A percentile compares a stretch with the other conserved stretches of the same genome.
phyloP scores from a whole-genome alignment of 1,140 invertebrate species.

The Oedothorax gibbosus region DNA sequence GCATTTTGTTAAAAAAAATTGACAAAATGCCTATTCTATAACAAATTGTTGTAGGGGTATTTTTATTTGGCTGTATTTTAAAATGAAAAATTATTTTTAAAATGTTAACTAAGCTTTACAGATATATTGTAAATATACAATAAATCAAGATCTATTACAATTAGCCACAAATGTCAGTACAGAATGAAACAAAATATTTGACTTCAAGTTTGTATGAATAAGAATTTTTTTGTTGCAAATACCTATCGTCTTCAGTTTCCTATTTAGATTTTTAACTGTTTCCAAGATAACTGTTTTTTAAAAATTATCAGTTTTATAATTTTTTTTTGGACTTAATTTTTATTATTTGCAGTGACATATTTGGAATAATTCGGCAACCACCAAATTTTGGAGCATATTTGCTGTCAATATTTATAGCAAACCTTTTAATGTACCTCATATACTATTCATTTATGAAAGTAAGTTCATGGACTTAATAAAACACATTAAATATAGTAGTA shows the following conservation, averaged over 20 bases:
- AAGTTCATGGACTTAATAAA: not conserved
- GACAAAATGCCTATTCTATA: not conserved
- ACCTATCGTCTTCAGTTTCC: not conserved
- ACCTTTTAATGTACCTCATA: constrained; percentile 45
- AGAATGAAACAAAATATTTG: too few relatives aligned
- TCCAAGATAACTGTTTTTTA: not conserved
- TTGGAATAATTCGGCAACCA: constrained; percentile 32
- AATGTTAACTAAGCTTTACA: too few relatives aligned
- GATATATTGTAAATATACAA: too few relatives aligned
- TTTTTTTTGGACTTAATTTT: not conserved
- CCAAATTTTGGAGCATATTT: constrained; percentile 45
- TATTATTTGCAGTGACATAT: constrained; percentile 29
- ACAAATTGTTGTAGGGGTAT: too few relatives aligned
- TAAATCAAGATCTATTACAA: too few relatives aligned
- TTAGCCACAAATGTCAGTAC: too few relatives aligned
- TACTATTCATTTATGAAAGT: constrained; percentile 51
- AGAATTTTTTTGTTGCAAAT: not conserved
- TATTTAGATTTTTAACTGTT: not conserved
- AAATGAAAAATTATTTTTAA: too few relatives aligned
- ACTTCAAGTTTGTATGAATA: too few relatives aligned
- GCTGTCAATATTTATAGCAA: constrained; percentile 37
- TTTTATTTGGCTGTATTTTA: too few relatives aligned
- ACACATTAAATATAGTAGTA: too few relatives aligned
- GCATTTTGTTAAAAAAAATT: not conserved
- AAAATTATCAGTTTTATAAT: not conserved